Conservation (phyloP, 2,113 vertebrate genomes). For the Hiodon alosoides region DNA sequence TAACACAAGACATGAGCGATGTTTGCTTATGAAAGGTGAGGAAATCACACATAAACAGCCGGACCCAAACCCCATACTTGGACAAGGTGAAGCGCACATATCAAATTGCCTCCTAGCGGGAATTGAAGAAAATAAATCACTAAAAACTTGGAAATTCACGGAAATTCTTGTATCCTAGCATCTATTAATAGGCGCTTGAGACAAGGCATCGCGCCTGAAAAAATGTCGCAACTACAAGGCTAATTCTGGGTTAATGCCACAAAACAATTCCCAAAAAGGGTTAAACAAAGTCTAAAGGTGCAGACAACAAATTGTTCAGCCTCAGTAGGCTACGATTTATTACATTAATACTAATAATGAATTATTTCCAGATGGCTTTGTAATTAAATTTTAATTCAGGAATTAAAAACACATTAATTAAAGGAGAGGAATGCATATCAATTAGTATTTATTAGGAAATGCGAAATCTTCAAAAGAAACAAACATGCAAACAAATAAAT, state of each 20-base stretch:
- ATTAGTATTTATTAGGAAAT: no score
- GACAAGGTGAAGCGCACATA: not conserved
- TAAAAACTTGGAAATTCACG: conserved; percentile 10
- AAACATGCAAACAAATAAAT: not conserved
- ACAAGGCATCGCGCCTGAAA: not conserved
- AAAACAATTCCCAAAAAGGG: not conserved
- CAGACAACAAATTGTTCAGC: not conserved
- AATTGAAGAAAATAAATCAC: conserved; percentile 5
- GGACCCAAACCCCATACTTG: not conserved
- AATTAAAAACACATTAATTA: no score
- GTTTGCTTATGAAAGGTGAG: no score
- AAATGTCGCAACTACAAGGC: not conserved
- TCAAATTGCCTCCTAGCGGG: conserved; percentile 23
- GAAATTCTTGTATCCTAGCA: conserved; percentile 28
- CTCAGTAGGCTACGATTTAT: no score
- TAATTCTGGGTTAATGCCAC: not conserved
- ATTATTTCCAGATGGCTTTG: no score
- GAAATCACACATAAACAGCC: not conserved
- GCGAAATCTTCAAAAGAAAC: not conserved
- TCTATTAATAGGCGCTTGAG: not conserved
- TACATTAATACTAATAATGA: no score
- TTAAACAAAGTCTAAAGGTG: not conserved
- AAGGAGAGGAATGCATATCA: no score
- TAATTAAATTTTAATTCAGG: no score
- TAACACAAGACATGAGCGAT: no score